Base-by-base conservation (phyloP, 1,140 invertebrate species). In the Plutomurus gul region DNA sequence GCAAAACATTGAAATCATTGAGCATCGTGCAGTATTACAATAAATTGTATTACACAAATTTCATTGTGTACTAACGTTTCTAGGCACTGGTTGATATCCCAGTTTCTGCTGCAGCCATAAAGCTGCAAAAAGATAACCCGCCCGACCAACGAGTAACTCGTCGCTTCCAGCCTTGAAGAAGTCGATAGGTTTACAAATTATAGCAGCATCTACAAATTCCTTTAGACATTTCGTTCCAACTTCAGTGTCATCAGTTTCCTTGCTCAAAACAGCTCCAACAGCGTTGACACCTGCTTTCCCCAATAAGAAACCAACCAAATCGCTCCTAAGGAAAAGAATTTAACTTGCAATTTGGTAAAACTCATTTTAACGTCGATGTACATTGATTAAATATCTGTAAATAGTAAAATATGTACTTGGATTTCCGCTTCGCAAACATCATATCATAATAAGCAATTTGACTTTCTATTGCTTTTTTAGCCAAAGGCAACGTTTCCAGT, bases 121-220 rank as follows among this genome's bases (percentile, higher is more conserved):
- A 20, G 90, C 89, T n/a, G 93, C 94, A 84, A 90, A 90, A 1
- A 96, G 84, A 84, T 93, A 95, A 1, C 94, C 93, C 43, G 93
- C 90, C 78, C 94, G 88, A 0, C 94, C 94, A 5, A 95, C 93
- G 83, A 95, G 91, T 20, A 95, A 87, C 85, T 96, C 94, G 87
- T 96, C 93, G 33, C 92, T 92, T 27, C 93, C 94, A 87, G 89
- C 90, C 22, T 74, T 65, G 25, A 70, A 46, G 84, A 92, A 93
- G 75, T 90, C 88, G 0, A 89, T 86, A 77, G 90, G 89, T 79
- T 85, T 84, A 79, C 86, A 86, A 43, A 84, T 71, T n/a, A 84
- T 79, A 7, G 85, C 85, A 16, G 86, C 76, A 4, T 77, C 39
- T 18, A 83, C 80, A 84, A 85, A 89, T 20, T 56, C 40, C 11